Percentiles rank a stretch among this genome's conserved stretches.
These are phyloP conservation scores for Macrostomum cliftonense DNA, from an alignment of 2,888 invertebrate species.

Conservation along the genomic window DNA sequence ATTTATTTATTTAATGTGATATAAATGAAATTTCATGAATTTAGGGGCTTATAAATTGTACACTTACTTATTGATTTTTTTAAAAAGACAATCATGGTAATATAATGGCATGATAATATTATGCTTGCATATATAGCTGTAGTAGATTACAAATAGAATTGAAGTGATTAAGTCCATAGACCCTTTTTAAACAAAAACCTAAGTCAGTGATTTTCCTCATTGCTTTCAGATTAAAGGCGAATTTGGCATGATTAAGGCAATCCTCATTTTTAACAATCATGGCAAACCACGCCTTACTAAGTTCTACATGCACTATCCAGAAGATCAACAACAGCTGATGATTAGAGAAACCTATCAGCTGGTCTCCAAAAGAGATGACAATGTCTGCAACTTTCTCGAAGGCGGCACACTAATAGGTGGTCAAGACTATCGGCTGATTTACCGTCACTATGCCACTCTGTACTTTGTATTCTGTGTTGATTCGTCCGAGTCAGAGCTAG, in stretches of 20 bases:
- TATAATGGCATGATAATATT: too few relatives aligned
- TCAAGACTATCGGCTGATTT: conserved; percentile 6
- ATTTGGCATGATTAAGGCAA: conserved; percentile 76
- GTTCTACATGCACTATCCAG: conserved; percentile 92
- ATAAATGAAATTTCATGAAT: too few relatives aligned
- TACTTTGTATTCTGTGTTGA: conserved; percentile 13
- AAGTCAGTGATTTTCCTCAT: too few relatives aligned
- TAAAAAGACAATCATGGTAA: too few relatives aligned
- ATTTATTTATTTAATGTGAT: too few relatives aligned
- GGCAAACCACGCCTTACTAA: conserved; percentile 87
- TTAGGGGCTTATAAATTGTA: too few relatives aligned
- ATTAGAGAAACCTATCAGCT: conserved; percentile 46
- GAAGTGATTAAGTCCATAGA: too few relatives aligned
- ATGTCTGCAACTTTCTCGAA: not conserved
- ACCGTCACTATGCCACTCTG: conserved; percentile 12
- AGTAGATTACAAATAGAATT: too few relatives aligned
- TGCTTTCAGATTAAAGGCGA: too few relatives aligned
- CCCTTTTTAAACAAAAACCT: too few relatives aligned
- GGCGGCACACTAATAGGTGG: not conserved
- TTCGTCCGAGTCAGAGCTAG: conserved; percentile 10
- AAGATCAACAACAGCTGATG: conserved; percentile 96
- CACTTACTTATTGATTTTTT: too few relatives aligned
- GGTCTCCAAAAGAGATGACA: not conserved
- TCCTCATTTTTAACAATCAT: conserved; percentile 94
- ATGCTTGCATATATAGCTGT: too few relatives aligned